Percentiles rank a stretch among this genome's conserved stretches.
Evolutionary conservation across 2,113 vertebrate genomes (phyloP).

Genomic region (Talpa occidentalis): DNA sequence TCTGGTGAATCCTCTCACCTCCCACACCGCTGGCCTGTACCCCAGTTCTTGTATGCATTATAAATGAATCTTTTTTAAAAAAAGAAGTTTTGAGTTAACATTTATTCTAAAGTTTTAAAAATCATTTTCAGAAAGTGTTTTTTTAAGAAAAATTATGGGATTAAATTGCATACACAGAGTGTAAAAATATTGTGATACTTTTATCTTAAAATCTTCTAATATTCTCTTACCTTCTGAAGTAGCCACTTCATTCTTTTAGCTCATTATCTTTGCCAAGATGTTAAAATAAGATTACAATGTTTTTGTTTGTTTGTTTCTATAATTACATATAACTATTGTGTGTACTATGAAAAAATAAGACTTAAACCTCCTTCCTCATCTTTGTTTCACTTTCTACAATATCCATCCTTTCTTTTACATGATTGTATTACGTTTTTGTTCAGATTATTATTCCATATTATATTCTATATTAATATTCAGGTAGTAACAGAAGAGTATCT

Average conservation of each 20-base stretch:
- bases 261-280: not conserved
- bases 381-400: not conserved
- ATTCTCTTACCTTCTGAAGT: not conserved
- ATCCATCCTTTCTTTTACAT: not conserved
- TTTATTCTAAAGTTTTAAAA: not conserved
- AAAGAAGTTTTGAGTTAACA: not conserved
- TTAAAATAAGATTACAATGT: not conserved
- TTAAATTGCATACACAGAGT: not conserved
- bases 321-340: not conserved
- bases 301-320: not conserved
- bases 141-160: not conserved
- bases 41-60: no score
- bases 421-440: not conserved
- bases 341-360: not conserved
- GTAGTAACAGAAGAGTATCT: not conserved
- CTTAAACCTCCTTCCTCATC: not conserved
- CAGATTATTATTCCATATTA: no score
- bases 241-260: no score
- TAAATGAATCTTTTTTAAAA: no score
- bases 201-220: not conserved
- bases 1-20: no score
- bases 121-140: not conserved
- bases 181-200: not conserved
- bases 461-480: not conserved
- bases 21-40: no score